A percentile compares a stretch with the other conserved stretches of the same genome.
Evolutionary conservation across 2,113 vertebrate species (phyloP).

Genomic region (Dasyprocta punctata): DNA sequence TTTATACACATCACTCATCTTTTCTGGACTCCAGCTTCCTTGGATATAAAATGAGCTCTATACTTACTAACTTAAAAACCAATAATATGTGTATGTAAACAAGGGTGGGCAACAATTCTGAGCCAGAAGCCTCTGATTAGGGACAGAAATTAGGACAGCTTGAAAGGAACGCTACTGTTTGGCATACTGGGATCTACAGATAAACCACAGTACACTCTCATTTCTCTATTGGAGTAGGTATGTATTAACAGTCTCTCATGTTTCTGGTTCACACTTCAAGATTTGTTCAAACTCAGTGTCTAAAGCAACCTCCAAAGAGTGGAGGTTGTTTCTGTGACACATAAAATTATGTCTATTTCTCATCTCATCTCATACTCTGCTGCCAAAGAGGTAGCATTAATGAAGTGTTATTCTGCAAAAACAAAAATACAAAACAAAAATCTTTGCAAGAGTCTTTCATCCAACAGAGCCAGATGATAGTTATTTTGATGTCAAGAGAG

Average conservation of each 20-base stretch:
- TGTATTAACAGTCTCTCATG: background rate
- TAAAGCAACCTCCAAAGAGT: background rate
- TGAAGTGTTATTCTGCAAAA: constrained; percentile 28
- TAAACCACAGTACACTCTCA: background rate
- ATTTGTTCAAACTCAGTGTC: background rate
- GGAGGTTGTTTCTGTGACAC: constrained; percentile 17
- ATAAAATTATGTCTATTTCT: constrained; percentile 57
- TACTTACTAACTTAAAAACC: background rate
- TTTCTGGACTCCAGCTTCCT: background rate
- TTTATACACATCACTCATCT: background rate
- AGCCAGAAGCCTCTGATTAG: background rate
- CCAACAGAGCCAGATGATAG: constrained; percentile 52
- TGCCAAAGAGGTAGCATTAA: constrained; percentile 66
- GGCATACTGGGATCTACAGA: background rate
- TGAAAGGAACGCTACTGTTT: constrained; percentile 2
- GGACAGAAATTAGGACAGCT: background rate
- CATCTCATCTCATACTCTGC: constrained; percentile 5
- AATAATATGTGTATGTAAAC: background rate
- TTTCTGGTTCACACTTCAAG: constrained; percentile 31
- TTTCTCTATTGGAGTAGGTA: background rate
- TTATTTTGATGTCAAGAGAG: constrained; percentile 61
- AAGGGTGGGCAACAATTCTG: background rate
- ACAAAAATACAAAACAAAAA: constrained; percentile 3
- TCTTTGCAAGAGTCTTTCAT: constrained; percentile 58
- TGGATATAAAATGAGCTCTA: background rate